These are phyloP conservation scores for Nasonia longicornis DNA, from an alignment of 1,140 invertebrate genomes.

Conservation along the genomic window DNA sequence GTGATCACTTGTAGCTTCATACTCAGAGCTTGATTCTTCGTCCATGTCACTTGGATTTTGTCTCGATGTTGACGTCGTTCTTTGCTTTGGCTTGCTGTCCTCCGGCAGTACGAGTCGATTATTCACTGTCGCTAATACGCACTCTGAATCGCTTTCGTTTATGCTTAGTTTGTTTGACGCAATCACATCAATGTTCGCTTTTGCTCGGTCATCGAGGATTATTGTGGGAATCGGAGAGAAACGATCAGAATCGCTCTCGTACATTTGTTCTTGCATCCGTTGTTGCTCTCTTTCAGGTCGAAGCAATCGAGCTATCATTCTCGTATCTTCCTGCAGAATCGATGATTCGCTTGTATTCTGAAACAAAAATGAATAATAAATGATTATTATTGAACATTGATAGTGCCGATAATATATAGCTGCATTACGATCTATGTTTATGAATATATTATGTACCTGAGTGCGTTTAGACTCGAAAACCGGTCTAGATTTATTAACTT, in stretches of 20 bases:
- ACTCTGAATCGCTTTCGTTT: constrained; percentile 32
- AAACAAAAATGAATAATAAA: not conserved
- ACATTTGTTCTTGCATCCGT: constrained; percentile 10
- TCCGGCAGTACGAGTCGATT: constrained; percentile 8
- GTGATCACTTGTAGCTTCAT: constrained; percentile 58
- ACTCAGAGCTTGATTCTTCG: constrained; percentile 60
- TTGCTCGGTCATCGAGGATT: constrained; percentile 54
- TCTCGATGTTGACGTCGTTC: not conserved
- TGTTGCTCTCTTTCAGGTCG: constrained; percentile 16
- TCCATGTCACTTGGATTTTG: constrained; percentile 59
- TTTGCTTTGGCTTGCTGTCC: constrained; percentile 37
- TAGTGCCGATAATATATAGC: not conserved
- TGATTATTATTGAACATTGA: not conserved
- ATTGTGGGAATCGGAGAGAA: constrained; percentile 49
- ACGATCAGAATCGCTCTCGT: constrained; percentile 34
- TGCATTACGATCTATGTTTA: not conserved
- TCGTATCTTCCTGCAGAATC: constrained; percentile 23
- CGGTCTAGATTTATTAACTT: not conserved
- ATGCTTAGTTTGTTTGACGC: constrained; percentile 15
- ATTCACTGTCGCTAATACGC: not conserved
- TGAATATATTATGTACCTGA: constrained; percentile 23
- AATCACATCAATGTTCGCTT: constrained; percentile 25
- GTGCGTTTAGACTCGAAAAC: constrained; percentile 3
- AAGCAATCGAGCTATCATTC: not conserved
- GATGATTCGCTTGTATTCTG: constrained; percentile 35